Evolutionary conservation across 2,113 vertebrate species (phyloP), one percentile per base, ranked within the genome.

Genomic region (Bettongia penicillata): DNA sequence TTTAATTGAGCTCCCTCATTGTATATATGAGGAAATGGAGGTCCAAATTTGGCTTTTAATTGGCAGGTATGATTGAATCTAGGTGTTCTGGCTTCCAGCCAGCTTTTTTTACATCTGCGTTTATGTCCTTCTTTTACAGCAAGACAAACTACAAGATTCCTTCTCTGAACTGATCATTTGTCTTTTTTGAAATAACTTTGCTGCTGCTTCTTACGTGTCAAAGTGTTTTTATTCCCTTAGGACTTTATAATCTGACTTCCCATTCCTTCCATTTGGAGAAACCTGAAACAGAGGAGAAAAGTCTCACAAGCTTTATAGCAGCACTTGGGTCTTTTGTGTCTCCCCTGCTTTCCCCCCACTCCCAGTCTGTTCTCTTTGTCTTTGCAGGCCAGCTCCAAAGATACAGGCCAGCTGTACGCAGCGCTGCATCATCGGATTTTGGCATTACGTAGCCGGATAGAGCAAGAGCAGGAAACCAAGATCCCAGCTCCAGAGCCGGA

Each of bases 401-500:
- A 99, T 95, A 99, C 99, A 0, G 99, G 99, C 94, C 99, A 99
- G 97, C 97, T 99, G 95, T 99, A 99, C 0, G 99, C 99, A 0
- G 99, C 99, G 0, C 98, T 99, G 94, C 99, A 99, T 98, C 99
- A 99, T 97, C 99, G 99, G 23, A 99, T 99, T 98, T 97, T 99
- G 97, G 99, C 99, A 57, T 98, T 99, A 94, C 98, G 99, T 97
- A 99, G 99, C 96, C 98, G 98, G 1, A 99, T 98, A 23, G 99
- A 99, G 26, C 99, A 99, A 95, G 99, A 99, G 92, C 97, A 99
- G 0, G 99, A 99, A 95, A 93, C 98, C 90, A 99, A 99, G 91
- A 92, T 91, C 0, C 97, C 98, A 0, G 96, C 96, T 22, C 99
- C 99, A 0, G 99, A 99, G 90, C 98, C 99, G 0, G 99, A 99